These are phyloP conservation scores for Malthinus flaveolus DNA, from an alignment of 2,888 invertebrate species.

Conservation along the genomic window DNA sequence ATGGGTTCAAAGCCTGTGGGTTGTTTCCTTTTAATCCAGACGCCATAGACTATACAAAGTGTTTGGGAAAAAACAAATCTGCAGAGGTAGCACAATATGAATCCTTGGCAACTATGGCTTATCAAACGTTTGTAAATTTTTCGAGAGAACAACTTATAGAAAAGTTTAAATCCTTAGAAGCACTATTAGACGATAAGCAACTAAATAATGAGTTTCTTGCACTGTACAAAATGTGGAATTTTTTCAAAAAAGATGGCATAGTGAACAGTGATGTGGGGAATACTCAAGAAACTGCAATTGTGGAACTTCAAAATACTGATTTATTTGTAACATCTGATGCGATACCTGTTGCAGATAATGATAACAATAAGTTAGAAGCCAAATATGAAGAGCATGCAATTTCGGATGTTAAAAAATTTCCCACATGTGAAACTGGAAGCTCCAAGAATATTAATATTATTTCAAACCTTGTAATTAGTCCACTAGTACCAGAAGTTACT, in stretches of 20 bases:
- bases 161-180: background rate
- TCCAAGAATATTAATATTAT: too few relatives aligned
- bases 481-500: too few relatives aligned
- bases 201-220: background rate
- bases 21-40: background rate
- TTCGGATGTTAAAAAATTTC: too few relatives aligned
- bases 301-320: too few relatives aligned
- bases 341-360: too few relatives aligned
- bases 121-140: background rate
- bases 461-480: too few relatives aligned
- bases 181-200: background rate
- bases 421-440: too few relatives aligned
- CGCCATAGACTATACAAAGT: too few relatives aligned
- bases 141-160: background rate
- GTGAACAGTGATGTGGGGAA: background rate
- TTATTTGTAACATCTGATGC: too few relatives aligned
- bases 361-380: too few relatives aligned
- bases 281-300: background rate
- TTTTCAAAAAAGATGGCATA: background rate
- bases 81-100: background rate
- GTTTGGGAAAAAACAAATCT: background rate
- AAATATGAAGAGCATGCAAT: too few relatives aligned
- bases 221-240: background rate
- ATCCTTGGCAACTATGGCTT: background rate
- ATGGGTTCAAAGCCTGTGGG: too few relatives aligned